Conservation (phyloP, 2,113 vertebrate species). For the Numida meleagris region DNA sequence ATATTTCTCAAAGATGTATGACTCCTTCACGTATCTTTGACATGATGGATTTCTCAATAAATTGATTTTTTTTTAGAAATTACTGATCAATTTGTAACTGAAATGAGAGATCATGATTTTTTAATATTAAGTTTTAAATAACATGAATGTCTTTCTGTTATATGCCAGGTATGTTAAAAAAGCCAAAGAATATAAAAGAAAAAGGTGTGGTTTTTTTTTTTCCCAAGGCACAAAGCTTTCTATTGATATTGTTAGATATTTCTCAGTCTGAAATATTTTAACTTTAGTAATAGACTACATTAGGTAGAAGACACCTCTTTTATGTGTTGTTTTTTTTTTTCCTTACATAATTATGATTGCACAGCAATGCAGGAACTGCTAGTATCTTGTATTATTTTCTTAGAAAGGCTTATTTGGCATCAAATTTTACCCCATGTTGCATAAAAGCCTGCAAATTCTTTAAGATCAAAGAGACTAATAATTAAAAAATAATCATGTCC, state of each 20-base stretch:
- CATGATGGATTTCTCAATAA: neutral
- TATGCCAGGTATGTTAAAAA: neutral
- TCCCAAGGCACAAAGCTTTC: neutral
- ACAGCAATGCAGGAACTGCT: neutral
- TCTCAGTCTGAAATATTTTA: neutral
- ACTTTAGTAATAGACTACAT: neutral
- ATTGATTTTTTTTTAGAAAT: neutral
- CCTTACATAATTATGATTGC: neutral
- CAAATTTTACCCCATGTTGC: neutral
- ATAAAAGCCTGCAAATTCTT: neutral
- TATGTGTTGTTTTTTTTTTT: fast-evolving
- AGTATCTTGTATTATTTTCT: neutral
- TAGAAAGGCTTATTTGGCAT: neutral
- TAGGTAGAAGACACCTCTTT: neutral
- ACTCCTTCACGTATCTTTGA: neutral
- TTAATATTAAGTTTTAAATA: neutral
- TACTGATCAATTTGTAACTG: neutral
- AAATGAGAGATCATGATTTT: neutral
- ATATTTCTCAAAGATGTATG: neutral
- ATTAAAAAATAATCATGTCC: neutral
- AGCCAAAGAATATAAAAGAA: neutral
- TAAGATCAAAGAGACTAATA: constrained; percentile 5
- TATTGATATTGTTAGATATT: neutral
- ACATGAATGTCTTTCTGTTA: neutral
- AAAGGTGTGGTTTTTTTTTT: fast-evolving